These are phyloP conservation scores for Enteromius trimaculatus DNA, from an alignment of 2,797 vertebrate genomes.

Conservation along the genomic window DNA sequence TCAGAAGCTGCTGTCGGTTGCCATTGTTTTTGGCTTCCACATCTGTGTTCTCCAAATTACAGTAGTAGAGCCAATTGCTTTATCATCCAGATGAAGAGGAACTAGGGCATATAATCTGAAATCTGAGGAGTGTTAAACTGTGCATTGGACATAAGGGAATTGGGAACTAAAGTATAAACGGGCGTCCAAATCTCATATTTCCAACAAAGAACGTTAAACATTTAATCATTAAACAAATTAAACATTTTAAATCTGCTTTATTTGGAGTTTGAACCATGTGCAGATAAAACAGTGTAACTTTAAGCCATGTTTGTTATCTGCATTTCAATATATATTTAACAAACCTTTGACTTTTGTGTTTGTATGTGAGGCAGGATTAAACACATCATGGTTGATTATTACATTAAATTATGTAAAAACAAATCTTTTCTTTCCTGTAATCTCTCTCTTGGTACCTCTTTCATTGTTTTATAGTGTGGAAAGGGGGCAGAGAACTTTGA, in stretches of 20 bases:
- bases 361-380: background rate
- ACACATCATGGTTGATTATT: background rate
- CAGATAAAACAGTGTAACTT: background rate
- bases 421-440: background rate
- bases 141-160: constrained; percentile 18
- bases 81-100: constrained; percentile 63
- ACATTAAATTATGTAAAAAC: background rate
- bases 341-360: background rate
- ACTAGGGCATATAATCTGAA: constrained; percentile 66
- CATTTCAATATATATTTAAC: background rate
- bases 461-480: constrained; percentile 82
- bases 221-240: background rate
- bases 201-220: background rate
- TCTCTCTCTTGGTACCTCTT: background rate
- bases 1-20: background rate
- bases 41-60: constrained; percentile 58
- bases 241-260: background rate
- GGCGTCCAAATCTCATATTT: constrained; percentile 20
- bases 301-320: background rate
- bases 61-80: constrained; percentile 34
- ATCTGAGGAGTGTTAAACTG: constrained; percentile 46
- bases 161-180: constrained; percentile 24
- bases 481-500: constrained; percentile 98
- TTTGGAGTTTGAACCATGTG: background rate
- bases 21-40: constrained; percentile 39